Base-by-base conservation (phyloP, 2,888 invertebrate species). In the Tridacna crocea region DNA sequence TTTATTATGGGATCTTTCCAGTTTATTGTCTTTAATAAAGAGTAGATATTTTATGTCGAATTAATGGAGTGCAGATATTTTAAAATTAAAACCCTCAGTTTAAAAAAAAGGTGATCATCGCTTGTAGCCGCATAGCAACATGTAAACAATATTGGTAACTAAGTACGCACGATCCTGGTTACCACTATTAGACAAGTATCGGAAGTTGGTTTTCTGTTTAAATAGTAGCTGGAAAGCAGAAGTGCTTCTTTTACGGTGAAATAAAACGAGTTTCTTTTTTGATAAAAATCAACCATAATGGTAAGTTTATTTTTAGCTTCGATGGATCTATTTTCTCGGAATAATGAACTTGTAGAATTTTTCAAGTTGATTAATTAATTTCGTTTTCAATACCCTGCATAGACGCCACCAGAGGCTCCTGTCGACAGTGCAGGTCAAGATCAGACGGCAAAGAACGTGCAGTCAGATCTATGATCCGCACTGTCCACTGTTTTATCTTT, bases 141-240 rank as follows among this genome's bases (percentile, higher is more conserved):
- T 46, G 66, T 66, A 66, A 66, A 66, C 66, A 66, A 46, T 66
- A 66, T 66, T n/a, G 66, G 66, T 66, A 66, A 66, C 66, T 66
- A 66, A 66, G 66, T 66, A 36, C 27, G 66, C 66, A 66, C 66
- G 66, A 66, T 46, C 66, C 46, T 66, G 46, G 66, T 36, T 19
- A 66, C 66, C 66, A 66, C 15, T 46, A 66, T 55, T n/a, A 55
- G 55, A 19, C 19, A 55, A 19, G 55, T 55, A 55, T 15, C 55
- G 55, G 55, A 55, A 55, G 55, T 55, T 55, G 55, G 11, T 55
- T 55, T 55, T 1, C 17, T 55, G 6, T 55, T 55, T 36, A 19
- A 19, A 15, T 55, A 55, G 17, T 55, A 55, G 19, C 55, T 19
- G 55, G 55, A 19, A 55, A 55, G 55, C 55, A 55, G 55, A 19